phyloP scores from a whole-genome alignment of 2,888 invertebrate species.

The Apamea monoglypha region DNA sequence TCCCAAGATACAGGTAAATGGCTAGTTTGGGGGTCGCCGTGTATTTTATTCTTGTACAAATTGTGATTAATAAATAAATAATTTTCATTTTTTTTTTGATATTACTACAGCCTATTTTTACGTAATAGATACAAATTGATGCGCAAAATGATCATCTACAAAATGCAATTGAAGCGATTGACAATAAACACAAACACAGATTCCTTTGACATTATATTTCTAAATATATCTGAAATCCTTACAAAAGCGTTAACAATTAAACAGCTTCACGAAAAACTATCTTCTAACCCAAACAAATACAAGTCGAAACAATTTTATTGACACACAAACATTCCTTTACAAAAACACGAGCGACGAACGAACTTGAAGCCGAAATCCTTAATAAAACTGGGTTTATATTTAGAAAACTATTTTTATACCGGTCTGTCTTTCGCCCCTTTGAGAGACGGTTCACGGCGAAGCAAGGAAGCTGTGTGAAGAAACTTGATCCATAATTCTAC shows the following conservation, averaged over 20 bases:
- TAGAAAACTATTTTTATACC: slow-evolving; percentile 70
- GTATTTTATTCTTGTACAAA: too few species aligned
- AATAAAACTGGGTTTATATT: slow-evolving; percentile 65
- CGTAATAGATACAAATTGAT: not conserved
- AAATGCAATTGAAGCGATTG: not conserved
- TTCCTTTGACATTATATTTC: not conserved
- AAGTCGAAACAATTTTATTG: slow-evolving; percentile 51
- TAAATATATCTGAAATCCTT: not conserved
- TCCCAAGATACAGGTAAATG: too few species aligned
- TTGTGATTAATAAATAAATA: too few species aligned
- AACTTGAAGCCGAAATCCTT: slow-evolving; percentile 65
- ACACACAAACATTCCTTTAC: slow-evolving; percentile 49
- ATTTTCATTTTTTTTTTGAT: too few species aligned
- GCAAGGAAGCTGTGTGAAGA: slow-evolving; percentile 39
- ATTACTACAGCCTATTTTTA: not conserved
- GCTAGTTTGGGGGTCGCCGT: too few species aligned
- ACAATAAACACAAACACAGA: not conserved
- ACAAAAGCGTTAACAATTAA: slow-evolving; percentile 1
- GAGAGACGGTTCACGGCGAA: slow-evolving; percentile 33
- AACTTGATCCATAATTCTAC: slow-evolving; percentile 60
- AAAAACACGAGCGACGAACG: slow-evolving; percentile 46
- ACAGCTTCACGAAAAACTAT: slow-evolving; percentile 7
- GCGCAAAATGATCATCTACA: not conserved
- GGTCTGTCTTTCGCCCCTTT: slow-evolving; percentile 60
- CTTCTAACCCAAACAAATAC: slow-evolving; percentile 10